Evolutionary conservation across 2,113 vertebrate species (phyloP), one percentile per base, ranked within the genome.

Genomic region (Isichthys henryi): DNA sequence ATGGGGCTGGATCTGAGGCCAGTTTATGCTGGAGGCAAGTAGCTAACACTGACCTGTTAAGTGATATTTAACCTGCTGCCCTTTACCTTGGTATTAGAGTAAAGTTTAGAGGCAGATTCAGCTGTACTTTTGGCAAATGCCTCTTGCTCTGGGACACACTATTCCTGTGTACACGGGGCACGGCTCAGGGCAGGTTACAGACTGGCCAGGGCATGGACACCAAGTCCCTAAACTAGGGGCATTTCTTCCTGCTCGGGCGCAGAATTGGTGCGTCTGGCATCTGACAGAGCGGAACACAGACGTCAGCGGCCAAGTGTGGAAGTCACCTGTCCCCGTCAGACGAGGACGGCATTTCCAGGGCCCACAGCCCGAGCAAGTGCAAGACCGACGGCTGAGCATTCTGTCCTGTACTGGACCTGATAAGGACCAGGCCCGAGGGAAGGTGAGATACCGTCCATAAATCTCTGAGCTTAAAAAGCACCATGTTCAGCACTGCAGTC

Each of bases 401-500:
- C 23, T 86, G 48, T 86, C 45, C 83, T 86, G 83, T 86, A n/a
- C 23, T 8, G 83, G 45, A 17, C 48, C 83, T 27, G 45, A 48
- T 86, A 86, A 86, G 83, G 48, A 50, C n/a, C 45, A 27, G 23
- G 45, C 45, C 23, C n/a, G 21, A n/a, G 48, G 83, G 48, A 50
- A 48, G 48, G 48, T 10, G n/a, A 49, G 83, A 86, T 86, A 48
- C 83, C 11, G 23, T 50, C 83, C 48, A 50, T 86, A 86, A 50
- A 86, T 86, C 83, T n/a, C 83, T 11, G 21, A 86, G 83, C 7
- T 86, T 48, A 50, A 86, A 86, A 86, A n/a, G 83, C 46, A 48
- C 46, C 83, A 48, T 86, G 50, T 50, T 46, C 45, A 86, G 83
- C 23, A 15, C 46, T 49, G 83, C 83, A 27, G 45, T 86, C 48